Percentiles rank a stretch among this genome's conserved stretches.
Evolutionary conservation across 92 coral and sea anemone species (phyloP).

Genomic region (Plumapathes pennacea): DNA sequence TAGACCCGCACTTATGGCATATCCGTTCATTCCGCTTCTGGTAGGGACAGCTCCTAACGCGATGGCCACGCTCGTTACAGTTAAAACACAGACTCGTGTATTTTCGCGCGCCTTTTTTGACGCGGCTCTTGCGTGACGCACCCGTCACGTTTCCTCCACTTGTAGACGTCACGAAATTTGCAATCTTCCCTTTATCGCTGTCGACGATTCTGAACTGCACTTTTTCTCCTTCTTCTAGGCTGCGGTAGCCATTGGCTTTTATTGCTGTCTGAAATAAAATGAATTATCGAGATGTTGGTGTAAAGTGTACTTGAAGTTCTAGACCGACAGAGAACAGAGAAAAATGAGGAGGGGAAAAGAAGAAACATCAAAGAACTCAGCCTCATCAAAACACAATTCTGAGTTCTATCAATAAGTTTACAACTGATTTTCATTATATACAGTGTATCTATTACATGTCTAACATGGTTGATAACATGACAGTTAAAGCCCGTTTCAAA

Average conservation of each 20-base stretch:
- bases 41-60: slow-evolving; percentile 78
- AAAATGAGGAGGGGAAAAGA: no score
- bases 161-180: slow-evolving; percentile 75
- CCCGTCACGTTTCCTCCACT: slow-evolving; percentile 81
- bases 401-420: no score
- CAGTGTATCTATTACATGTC: no score
- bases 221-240: slow-evolving; percentile 83
- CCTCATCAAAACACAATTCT: no score
- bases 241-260: slow-evolving; percentile 80
- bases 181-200: slow-evolving; percentile 83
- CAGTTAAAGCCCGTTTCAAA: no score
- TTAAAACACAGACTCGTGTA: slow-evolving; percentile 89
- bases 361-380: no score
- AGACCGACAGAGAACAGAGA: background rate
- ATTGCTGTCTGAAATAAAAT: slow-evolving; percentile 77
- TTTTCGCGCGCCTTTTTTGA: slow-evolving; percentile 92
- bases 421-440: no score
- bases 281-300: no score
- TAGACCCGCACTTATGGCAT: slow-evolving; percentile 93
- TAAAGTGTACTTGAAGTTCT: background rate
- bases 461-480: no score
- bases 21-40: slow-evolving; percentile 50
- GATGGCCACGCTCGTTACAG: slow-evolving; percentile 85
- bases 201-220: slow-evolving; percentile 72
- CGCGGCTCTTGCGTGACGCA: slow-evolving; percentile 72